These are phyloP conservation scores for Hipposideros larvatus DNA, from an alignment of 2,797 vertebrate genomes.

Conservation along the genomic window DNA sequence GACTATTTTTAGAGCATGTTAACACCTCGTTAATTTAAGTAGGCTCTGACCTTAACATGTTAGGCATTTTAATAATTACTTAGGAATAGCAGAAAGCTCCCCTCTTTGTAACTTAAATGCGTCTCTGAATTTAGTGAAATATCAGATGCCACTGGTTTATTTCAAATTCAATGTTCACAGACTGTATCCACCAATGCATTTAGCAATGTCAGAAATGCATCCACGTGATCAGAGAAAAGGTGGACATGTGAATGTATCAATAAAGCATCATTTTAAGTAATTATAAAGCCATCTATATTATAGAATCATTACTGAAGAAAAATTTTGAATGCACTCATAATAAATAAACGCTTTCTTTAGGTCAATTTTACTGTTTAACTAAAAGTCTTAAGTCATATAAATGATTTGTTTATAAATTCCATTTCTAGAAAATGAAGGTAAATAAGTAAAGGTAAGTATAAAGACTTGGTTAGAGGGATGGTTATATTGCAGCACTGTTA, in stretches of 20 bases:
- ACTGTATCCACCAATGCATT: neutral
- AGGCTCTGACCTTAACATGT: constrained; percentile 40
- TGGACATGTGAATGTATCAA: neutral
- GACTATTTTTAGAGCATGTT: constrained; percentile 26
- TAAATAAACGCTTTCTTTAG: neutral
- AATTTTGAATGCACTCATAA: neutral
- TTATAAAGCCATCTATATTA: neutral
- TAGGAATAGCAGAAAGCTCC: neutral
- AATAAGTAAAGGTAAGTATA: neutral
- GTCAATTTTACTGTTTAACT: neutral
- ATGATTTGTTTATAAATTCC: neutral
- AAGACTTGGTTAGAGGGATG: neutral
- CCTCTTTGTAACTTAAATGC: neutral
- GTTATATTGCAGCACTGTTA: neutral
- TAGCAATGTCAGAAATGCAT: neutral
- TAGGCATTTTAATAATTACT: constrained; percentile 65
- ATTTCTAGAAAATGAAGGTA: neutral
- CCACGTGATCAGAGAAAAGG: neutral
- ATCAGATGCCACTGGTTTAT: neutral
- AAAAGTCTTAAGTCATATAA: neutral
- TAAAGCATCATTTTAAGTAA: neutral
- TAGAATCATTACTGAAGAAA: neutral
- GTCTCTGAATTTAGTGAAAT: constrained; percentile 50
- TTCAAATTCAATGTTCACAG: neutral
- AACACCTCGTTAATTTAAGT: constrained; percentile 43